Base-by-base conservation (phyloP, 1,140 invertebrate species). In the Hycleus phaleratus region DNA sequence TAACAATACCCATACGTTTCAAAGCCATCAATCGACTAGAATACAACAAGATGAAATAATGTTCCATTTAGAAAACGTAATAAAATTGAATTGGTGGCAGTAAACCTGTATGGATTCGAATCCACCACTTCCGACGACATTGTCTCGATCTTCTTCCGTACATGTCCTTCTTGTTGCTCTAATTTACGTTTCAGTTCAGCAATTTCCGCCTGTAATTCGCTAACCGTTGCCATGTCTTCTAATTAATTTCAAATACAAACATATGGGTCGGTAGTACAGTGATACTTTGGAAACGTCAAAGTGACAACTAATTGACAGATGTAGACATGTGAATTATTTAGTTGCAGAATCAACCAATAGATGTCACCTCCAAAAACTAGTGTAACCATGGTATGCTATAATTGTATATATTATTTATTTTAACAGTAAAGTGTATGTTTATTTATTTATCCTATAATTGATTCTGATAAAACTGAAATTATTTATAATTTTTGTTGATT, bases 1-100 rank as follows among this genome's bases (percentile, higher is more conserved):
- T 82, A 2, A 99, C 97, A 67, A 99, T 98, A 43, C 97, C 97
- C 97, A 99, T 99, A 64, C 94, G 78, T 73, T 99, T 95, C 46
- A 99, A 76, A 1, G 96, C 97, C 95, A 99, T 98, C 3, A 99
- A 77, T 26, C 97, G 93, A 80, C 95, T 96, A 66, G 42, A 81
- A 78, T 38, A 11, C 40, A 45, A 8, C 2, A 8, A 44, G 18
- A 53, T 45, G 8, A 10, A 26, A 26, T 6, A 46, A 53, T 10
- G 32, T 39, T 44, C 5, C 40, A 10, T 11, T 10, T 45, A 24
- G 39, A 64, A 43, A 45, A 46, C 53, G 1, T 46, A 9, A 4
- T 5, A 32, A 7, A 32, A 32, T 32, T 3, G 4, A 4, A 32
- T 32, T 7, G 18, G 18, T 18, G 18, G 1, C 1, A 18, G 32